phyloP scores from a whole-genome alignment of 2,888 invertebrate genomes.

The Dyspetes luteomarginatus region DNA sequence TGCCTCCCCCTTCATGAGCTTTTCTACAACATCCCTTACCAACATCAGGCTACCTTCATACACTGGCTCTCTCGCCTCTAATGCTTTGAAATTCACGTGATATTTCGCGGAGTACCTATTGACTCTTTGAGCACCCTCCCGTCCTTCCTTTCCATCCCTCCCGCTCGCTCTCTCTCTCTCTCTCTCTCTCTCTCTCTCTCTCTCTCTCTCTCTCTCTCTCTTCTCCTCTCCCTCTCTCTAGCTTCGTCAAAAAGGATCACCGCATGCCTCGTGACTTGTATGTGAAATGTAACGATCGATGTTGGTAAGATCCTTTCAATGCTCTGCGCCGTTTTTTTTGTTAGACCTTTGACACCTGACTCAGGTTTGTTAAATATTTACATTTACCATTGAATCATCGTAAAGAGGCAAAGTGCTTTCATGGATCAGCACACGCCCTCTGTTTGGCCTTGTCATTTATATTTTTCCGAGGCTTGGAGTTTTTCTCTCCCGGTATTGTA shows the following conservation, averaged over 20 bases:
- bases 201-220: slow-evolving; percentile 3
- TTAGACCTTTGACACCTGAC: slow-evolving; percentile 24
- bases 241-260: slow-evolving; percentile 31
- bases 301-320: slow-evolving; percentile 33
- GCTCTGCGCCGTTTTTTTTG: not conserved
- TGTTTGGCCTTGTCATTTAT: not conserved
- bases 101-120: slow-evolving; percentile 33
- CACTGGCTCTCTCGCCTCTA: slow-evolving; percentile 12
- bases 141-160: too few species aligned
- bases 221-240: not conserved
- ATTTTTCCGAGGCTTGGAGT: not conserved
- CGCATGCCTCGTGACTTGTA: slow-evolving; percentile 38
- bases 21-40: not conserved
- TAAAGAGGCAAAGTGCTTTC: not conserved
- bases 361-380: slow-evolving; percentile 45
- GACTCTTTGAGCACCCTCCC: slow-evolving; percentile 34
- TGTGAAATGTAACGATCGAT: slow-evolving; percentile 30
- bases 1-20: too few species aligned
- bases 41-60: not conserved
- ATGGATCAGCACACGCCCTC: not conserved
- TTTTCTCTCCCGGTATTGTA: not conserved
- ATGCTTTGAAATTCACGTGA: slow-evolving; percentile 50
- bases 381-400: slow-evolving; percentile 35
- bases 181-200: not conserved
- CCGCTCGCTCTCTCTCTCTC: not conserved